phyloP scores from a whole-genome alignment of 2,113 vertebrate species.

The Podarcis cretensis region DNA sequence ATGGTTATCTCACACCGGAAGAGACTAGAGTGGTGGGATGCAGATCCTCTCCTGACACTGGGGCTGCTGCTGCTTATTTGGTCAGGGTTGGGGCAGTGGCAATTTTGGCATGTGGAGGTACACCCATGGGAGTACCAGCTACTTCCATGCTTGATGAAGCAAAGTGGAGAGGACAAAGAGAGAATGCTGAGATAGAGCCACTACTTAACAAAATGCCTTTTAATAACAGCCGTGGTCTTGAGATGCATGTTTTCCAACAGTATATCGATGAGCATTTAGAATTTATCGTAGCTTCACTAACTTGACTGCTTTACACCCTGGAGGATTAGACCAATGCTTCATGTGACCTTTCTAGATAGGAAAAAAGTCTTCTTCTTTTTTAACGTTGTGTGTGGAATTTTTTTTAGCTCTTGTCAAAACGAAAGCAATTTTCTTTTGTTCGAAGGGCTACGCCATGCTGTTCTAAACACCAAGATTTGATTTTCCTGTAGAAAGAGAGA shows the following conservation, averaged over 20 bases:
- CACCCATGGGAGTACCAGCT: too few relatives aligned
- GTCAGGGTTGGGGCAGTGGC: too few relatives aligned
- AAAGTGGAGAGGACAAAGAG: background rate
- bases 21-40: too few relatives aligned
- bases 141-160: background rate
- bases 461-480: background rate
- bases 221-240: slow-evolving; percentile 37
- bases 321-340: slow-evolving; percentile 48
- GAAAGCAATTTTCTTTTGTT: background rate
- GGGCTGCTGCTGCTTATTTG: too few relatives aligned
- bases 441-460: background rate
- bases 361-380: slow-evolving; percentile 28
- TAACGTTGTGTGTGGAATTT: background rate
- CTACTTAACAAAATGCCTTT: slow-evolving; percentile 43
- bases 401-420: slow-evolving; percentile 40
- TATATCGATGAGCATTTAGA: slow-evolving; percentile 45
- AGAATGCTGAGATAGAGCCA: background rate
- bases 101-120: too few relatives aligned
- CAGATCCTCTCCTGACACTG: too few relatives aligned
- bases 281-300: slow-evolving; percentile 35
- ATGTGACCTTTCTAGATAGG: slow-evolving; percentile 45
- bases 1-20: too few relatives aligned
- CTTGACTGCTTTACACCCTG: slow-evolving; percentile 56
- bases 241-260: slow-evolving; percentile 55
- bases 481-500: slow-evolving; percentile 11